Evolutionary conservation across 2,888 invertebrate genomes (phyloP), one percentile per base, ranked within the genome.

Genomic region (Eremobia ochroleuca): DNA sequence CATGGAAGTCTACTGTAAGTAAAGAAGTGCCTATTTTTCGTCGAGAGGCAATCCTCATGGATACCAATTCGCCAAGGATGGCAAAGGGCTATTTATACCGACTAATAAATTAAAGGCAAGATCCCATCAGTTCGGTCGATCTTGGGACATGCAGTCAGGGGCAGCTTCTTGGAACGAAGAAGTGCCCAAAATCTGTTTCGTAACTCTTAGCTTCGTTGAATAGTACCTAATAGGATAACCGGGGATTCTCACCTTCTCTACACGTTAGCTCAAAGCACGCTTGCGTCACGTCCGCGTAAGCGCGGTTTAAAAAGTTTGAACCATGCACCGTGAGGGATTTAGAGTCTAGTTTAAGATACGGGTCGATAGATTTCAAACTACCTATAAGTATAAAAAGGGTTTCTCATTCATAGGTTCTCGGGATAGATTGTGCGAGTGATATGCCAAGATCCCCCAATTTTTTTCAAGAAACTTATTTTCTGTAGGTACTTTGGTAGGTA

Each of bases 1-100:
- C 91, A 98, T 98, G 98, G 97, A 97, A 90, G 97, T 98, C 89
- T 98, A 98, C 88, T 98, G 98, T 98, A 94, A 97, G 98, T 76
- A 61, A n/a, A 49, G 25, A 8, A 8, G 5, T 61, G 21, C 1
- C 34, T 31, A 13, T 25, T 37, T 34, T 37, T 4, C 9, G 40
- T 49, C 8, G 2, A 11, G 13, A 52, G 4, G 15, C 11, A 25
- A 18, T 43, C 11, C 6, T 21, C 21, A 13, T 28, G 2, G 21
- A n/a, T 6, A 21, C 3, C 6, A 40, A 0, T 40, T 28, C 11
- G 21, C 21, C 21, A 21, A 37, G 64, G 9, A n/a, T 9, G 9
- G n/a, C 64, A n/a, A 65, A n/a, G 37, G n/a, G n/a, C 9, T n/a
- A 64, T 5, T 25, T 18, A 64, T 4, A 21, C 31, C 3, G 25